Evolutionary conservation across 2,888 invertebrate genomes (phyloP).

Genomic region (Drosophila atroscutellata): DNA sequence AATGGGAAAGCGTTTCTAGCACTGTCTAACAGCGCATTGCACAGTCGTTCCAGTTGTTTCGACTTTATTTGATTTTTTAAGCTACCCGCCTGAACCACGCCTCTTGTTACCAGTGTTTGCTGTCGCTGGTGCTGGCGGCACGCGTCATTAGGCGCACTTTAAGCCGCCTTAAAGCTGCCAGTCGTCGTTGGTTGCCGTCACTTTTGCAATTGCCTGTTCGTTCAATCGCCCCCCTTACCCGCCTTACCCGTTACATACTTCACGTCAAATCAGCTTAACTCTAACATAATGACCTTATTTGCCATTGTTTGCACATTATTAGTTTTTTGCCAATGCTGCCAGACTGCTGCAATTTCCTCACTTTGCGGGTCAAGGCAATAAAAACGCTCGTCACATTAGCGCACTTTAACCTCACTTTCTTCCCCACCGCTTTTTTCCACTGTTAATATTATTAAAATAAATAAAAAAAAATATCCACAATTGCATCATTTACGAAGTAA

Average conservation of each 20-base stretch:
- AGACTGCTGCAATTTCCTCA: conserved; percentile 68
- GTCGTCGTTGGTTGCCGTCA: conserved; percentile 47
- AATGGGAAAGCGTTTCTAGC: not conserved
- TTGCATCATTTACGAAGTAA: conserved; percentile 47
- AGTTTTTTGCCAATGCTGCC: conserved; percentile 58
- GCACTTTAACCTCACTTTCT: conserved; percentile 51
- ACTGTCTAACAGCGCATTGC: not conserved
- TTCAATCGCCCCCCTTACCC: conserved; percentile 18
- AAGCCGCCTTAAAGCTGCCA: conserved; percentile 66
- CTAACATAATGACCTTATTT: conserved; percentile 80
- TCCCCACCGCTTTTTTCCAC: conserved; percentile 35
- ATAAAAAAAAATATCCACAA: conserved; percentile 16
- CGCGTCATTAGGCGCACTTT: conserved; percentile 78
- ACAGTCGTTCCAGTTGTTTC: conserved; percentile 4
- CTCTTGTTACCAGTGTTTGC: conserved; percentile 37
- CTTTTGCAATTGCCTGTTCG: conserved; percentile 72
- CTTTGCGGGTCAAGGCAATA: conserved; percentile 75
- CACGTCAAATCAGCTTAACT: conserved; percentile 77
- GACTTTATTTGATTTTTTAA: conserved; percentile 27
- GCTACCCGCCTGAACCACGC: conserved; percentile 56
- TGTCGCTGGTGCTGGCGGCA: conserved; percentile 58
- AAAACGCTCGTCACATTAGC: conserved; percentile 41
- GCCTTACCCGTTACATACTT: conserved; percentile 17
- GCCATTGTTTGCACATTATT: conserved; percentile 79
- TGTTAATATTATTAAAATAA: not conserved